Evolutionary conservation across 2,888 invertebrate genomes (phyloP).

Genomic region (Noctua janthina): DNA sequence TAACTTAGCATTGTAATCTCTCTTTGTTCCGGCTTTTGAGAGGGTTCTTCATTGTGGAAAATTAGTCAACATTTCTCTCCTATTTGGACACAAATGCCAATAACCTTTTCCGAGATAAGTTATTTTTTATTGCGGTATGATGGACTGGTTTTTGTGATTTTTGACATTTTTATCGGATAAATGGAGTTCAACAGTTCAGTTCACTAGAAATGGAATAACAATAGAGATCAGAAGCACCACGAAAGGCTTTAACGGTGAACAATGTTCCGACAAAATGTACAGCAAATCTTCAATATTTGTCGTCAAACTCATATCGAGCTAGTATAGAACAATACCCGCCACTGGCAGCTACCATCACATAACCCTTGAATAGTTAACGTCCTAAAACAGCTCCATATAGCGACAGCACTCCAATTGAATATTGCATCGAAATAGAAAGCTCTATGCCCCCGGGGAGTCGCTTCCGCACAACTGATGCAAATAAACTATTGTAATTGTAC

Average conservation of each 20-base stretch:
- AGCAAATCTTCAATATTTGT: neutral
- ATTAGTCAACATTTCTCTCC: constrained; percentile 66
- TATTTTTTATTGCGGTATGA: constrained; percentile 58
- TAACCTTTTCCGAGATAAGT: constrained; percentile 61
- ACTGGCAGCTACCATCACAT: constrained; percentile 16
- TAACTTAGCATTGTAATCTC: constrained; percentile 65
- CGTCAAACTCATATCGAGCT: neutral
- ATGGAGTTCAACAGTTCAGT: constrained; percentile 31
- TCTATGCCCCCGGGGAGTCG: constrained; percentile 26
- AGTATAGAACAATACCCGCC: constrained; percentile 11
- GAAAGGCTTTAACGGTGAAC: neutral
- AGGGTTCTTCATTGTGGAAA: constrained; percentile 65
- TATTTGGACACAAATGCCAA: constrained; percentile 66
- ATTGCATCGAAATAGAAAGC: constrained; percentile 56
- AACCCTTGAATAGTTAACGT: constrained; percentile 32
- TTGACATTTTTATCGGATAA: constrained; percentile 21
- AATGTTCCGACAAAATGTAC: neutral
- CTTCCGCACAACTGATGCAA: constrained; percentile 45
- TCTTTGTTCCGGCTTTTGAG: constrained; percentile 67
- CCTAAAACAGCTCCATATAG: constrained; percentile 29
- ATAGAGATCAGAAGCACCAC: constrained; percentile 20
- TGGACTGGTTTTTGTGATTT: constrained; percentile 53
- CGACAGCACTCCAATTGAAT: constrained; percentile 52
- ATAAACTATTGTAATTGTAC: constrained; percentile 56
- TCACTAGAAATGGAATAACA: constrained; percentile 18